Percentiles rank a stretch among this genome's conserved stretches.
phyloP scores from a whole-genome alignment of 2,888 invertebrate genomes.

The Papilio demoleus region DNA sequence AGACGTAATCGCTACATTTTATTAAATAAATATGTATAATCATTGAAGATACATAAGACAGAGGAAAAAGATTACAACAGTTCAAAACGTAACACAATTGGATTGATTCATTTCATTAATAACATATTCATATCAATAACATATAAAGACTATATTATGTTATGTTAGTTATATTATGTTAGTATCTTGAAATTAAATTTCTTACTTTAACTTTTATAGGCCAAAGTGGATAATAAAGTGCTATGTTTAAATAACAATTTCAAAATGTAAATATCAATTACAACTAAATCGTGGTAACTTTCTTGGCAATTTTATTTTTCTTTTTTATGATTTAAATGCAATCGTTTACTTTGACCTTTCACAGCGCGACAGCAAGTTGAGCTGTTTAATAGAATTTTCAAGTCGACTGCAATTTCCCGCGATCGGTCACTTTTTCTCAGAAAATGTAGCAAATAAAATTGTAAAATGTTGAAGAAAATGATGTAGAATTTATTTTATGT shows the following conservation, averaged over 20 bases:
- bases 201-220: not conserved
- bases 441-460: not conserved
- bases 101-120: too few relatives aligned
- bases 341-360: conserved; percentile 7
- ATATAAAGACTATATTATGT: too few relatives aligned
- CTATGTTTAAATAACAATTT: not conserved
- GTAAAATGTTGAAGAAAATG: not conserved
- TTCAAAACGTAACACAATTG: too few relatives aligned
- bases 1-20: too few relatives aligned
- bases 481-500: not conserved
- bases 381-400: not conserved
- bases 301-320: not conserved
- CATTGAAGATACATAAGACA: too few relatives aligned
- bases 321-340: conserved; percentile 1
- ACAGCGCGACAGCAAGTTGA: not conserved
- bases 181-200: not conserved
- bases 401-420: not conserved
- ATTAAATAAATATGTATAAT: too few relatives aligned
- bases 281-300: not conserved
- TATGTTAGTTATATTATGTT: too few relatives aligned
- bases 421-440: not conserved
- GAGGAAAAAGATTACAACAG: too few relatives aligned
- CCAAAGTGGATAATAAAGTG: not conserved
- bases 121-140: too few relatives aligned
- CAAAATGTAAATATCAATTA: not conserved